Percentiles rank a stretch among this genome's conserved stretches.
These are phyloP conservation scores for Spodoptera exigua DNA, from an alignment of 2,888 invertebrate genomes.

Conservation along the genomic window DNA sequence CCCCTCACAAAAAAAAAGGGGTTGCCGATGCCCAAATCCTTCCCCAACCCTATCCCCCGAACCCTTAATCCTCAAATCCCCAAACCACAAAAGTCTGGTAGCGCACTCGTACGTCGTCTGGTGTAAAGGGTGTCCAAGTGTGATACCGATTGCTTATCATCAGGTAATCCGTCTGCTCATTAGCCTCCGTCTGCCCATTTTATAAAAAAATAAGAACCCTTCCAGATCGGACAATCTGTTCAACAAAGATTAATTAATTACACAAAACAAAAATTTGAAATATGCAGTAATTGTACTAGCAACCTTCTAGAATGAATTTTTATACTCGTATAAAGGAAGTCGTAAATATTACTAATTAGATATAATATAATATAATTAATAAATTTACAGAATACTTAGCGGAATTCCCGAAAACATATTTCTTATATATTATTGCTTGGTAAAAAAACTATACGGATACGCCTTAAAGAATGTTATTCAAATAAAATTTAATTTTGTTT, in stretches of 20 bases:
- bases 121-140: no score
- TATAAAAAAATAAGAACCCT: no score
- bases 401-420: conserved; percentile 32
- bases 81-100: no score
- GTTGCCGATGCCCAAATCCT: no score
- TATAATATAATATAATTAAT: conserved; percentile 11
- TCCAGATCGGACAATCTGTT: conserved; percentile 6
- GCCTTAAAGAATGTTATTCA: background rate
- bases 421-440: conserved; percentile 8
- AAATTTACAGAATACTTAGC: conserved; percentile 14
- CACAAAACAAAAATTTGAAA: conserved; percentile 41
- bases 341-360: conserved; percentile 55
- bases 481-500: no score
- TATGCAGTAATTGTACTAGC: conserved; percentile 46
- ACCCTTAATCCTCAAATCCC: no score
- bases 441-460: conserved; percentile 16
- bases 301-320: conserved; percentile 6
- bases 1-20: no score
- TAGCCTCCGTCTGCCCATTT: no score
- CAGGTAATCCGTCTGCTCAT: no score
- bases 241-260: conserved; percentile 22
- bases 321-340: conserved; percentile 50
- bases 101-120: no score
- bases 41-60: no score
- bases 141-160: no score